Conservation (phyloP, 2,888 invertebrate genomes). For the Eudasyphora cyanicolor region DNA sequence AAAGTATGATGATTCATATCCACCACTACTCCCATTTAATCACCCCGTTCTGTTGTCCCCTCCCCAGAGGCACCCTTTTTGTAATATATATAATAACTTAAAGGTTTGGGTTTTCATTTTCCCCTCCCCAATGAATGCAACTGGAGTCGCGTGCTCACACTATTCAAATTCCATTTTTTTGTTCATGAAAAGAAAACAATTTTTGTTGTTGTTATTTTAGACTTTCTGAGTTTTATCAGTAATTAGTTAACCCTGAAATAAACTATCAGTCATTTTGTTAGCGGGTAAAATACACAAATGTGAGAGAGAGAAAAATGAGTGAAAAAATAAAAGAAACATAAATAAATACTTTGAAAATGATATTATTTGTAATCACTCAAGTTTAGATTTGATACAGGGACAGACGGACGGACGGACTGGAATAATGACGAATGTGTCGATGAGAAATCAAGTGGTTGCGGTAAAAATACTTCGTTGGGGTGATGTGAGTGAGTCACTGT, state of each 20-base stretch:
- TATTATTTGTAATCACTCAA: background rate
- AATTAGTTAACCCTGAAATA: slow-evolving; percentile 15
- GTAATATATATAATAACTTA: background rate
- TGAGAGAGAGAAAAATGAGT: background rate
- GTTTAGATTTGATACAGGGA: background rate
- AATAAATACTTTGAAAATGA: background rate
- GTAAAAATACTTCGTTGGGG: background rate
- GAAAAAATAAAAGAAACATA: background rate
- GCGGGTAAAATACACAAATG: background rate
- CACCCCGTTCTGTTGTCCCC: too few species aligned
- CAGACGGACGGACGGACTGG: background rate
- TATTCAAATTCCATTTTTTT: slow-evolving; percentile 6
- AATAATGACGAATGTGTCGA: background rate
- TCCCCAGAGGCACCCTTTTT: background rate
- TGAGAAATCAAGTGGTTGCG: background rate
- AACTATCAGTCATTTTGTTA: slow-evolving; percentile 10
- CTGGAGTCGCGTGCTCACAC: background rate
- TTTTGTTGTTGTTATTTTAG: background rate
- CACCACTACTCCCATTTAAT: too few species aligned
- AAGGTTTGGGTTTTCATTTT: background rate
- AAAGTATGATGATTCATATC: background rate
- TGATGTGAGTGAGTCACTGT: background rate
- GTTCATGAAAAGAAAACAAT: background rate
- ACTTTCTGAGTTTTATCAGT: background rate
- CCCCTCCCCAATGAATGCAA: too few species aligned